Evolutionary conservation across 2,888 invertebrate genomes (phyloP).

Genomic region (Tetragonisca angustula): DNA sequence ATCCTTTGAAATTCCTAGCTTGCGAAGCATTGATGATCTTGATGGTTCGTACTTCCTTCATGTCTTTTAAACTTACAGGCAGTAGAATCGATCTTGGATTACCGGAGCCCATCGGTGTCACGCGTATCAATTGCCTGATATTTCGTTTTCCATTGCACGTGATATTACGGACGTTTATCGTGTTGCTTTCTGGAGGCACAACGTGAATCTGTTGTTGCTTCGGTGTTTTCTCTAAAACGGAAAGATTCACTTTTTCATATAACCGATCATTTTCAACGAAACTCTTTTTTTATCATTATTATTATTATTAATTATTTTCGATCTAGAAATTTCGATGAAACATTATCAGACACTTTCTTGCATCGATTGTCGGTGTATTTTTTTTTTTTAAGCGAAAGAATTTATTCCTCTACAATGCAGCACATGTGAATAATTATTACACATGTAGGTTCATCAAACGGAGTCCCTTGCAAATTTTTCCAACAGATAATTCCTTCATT

Average conservation of each 20-base stretch:
- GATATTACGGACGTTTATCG: conserved; percentile 75
- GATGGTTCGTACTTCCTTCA: conserved; percentile 89
- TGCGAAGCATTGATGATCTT: conserved; percentile 89
- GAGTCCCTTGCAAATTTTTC: too few species aligned
- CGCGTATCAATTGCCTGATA: conserved; percentile 80
- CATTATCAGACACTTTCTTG: neutral
- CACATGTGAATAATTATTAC: too few species aligned
- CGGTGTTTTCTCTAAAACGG: conserved; percentile 64
- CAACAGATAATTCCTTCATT: too few species aligned
- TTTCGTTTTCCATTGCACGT: conserved; percentile 76
- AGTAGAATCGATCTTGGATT: conserved; percentile 88
- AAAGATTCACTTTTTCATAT: neutral
- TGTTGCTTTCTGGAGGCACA: conserved; percentile 68
- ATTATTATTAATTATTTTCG: too few species aligned
- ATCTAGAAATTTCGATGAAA: neutral
- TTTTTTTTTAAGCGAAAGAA: too few species aligned
- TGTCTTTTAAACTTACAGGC: conserved; percentile 89
- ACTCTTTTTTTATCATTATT: too few species aligned
- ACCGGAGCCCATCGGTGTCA: conserved; percentile 81
- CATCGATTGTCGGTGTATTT: too few species aligned
- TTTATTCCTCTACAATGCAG: too few species aligned
- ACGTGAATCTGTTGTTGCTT: conserved; percentile 68
- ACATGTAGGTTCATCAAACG: too few species aligned
- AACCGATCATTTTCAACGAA: neutral
- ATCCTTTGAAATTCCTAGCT: conserved; percentile 78